A percentile compares a stretch with the other conserved stretches of the same genome.
Evolutionary conservation across 2,113 vertebrate species (phyloP).

Genomic region (Cyanocitta stelleri): DNA sequence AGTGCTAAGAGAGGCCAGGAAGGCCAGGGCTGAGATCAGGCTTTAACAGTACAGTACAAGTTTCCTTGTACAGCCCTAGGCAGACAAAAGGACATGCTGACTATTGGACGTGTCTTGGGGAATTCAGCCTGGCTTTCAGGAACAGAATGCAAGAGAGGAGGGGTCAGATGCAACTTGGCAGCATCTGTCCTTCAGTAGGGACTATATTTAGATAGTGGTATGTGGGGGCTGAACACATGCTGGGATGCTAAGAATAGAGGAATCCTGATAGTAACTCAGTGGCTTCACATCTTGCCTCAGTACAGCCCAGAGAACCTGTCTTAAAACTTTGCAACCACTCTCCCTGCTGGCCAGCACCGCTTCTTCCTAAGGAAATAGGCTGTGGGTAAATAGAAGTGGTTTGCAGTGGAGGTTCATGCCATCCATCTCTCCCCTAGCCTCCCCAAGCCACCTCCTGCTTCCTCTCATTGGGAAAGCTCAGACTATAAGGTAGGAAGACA

Average conservation of each 20-base stretch:
- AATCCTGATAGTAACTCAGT: slow-evolving; percentile 24
- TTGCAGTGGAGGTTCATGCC: neutral
- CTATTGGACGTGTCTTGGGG: neutral
- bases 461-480: neutral
- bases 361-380: neutral
- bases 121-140: neutral
- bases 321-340: neutral
- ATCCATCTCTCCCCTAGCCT: neutral
- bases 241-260: slow-evolving; percentile 44
- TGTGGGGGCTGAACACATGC: neutral
- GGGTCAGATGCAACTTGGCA: slow-evolving; percentile 18
- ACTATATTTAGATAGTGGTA: slow-evolving; percentile 49
- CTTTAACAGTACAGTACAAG: neutral
- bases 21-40: neutral
- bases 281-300: slow-evolving; percentile 5
- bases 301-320: neutral
- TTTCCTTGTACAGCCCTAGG: neutral
- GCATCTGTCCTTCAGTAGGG: slow-evolving; percentile 26
- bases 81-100: slow-evolving; percentile 1
- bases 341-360: neutral
- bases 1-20: neutral
- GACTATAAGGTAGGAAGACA: neutral
- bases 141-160: slow-evolving; percentile 41
- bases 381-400: neutral
- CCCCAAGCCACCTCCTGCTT: neutral